Conservation (phyloP, 2,113 vertebrate species). For the Ameiurus melas region DNA sequence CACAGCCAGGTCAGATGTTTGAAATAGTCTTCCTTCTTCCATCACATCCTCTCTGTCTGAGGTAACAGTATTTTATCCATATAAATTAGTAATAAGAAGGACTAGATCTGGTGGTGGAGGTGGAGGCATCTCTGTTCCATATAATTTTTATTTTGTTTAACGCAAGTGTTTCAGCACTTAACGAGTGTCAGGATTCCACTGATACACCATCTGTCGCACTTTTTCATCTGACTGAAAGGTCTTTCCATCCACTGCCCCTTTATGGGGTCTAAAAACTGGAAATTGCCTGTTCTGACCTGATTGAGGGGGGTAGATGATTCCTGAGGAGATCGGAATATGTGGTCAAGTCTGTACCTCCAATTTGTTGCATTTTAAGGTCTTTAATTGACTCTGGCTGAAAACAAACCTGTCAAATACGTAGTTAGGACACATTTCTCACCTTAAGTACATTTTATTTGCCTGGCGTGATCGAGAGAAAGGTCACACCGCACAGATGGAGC, state of each 20-base stretch:
- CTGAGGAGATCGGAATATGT: too few species aligned
- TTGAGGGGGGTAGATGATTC: too few species aligned
- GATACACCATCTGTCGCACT: neutral
- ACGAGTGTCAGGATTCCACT: neutral
- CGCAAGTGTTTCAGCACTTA: neutral
- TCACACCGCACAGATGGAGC: constrained; percentile 40
- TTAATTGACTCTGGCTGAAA: neutral
- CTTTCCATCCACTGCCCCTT: neutral
- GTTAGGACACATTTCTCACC: neutral
- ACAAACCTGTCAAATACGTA: neutral
- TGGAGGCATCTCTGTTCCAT: too few species aligned
- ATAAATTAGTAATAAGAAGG: too few species aligned
- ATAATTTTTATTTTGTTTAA: neutral
- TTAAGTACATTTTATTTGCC: constrained; percentile 1
- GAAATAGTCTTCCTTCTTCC: too few species aligned
- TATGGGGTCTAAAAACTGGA: neutral
- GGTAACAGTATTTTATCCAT: too few species aligned
- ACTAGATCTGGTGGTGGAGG: too few species aligned
- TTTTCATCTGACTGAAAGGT: neutral
- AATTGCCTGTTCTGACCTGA: too few species aligned
- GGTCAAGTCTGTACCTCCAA: neutral
- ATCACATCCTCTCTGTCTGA: too few species aligned
- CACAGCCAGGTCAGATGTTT: too few species aligned
- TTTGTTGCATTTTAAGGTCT: neutral
- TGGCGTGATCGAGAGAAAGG: neutral